These are phyloP conservation scores for Epicampocera succincta DNA, from an alignment of 2,888 invertebrate species.

Conservation along the genomic window DNA sequence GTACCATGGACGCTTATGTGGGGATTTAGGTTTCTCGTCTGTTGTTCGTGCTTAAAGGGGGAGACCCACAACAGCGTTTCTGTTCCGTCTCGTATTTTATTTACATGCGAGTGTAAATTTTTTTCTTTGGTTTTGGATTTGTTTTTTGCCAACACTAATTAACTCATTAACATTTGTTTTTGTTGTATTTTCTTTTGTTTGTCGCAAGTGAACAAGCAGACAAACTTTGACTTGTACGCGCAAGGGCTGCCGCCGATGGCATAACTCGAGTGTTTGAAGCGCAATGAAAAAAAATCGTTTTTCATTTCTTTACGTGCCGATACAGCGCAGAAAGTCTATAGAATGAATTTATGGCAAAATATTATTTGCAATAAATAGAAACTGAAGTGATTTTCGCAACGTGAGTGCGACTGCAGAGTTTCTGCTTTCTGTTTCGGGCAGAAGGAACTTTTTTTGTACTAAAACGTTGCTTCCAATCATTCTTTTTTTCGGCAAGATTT, in stretches of 20 bases:
- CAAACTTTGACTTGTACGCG: conserved; percentile 53
- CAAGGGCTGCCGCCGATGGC: conserved; percentile 51
- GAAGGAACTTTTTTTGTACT: too few species aligned
- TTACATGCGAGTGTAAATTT: neutral
- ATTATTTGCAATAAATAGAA: too few species aligned
- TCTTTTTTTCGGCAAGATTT: too few species aligned
- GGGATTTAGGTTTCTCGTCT: conserved; percentile 34
- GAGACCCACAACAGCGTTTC: conserved; percentile 76
- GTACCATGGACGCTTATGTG: conserved; percentile 2
- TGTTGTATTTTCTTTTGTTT: conserved; percentile 39
- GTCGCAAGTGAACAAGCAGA: conserved; percentile 1
- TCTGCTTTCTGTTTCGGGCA: too few species aligned
- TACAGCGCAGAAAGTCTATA: too few species aligned
- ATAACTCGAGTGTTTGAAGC: neutral
- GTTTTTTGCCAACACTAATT: conserved; percentile 79
- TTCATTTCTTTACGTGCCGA: neutral
- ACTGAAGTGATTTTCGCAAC: too few species aligned
- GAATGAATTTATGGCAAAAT: too few species aligned
- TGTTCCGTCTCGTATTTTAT: conserved; percentile 18
- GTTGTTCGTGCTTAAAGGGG: conserved; percentile 60
- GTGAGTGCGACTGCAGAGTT: too few species aligned
- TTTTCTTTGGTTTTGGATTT: conserved; percentile 33
- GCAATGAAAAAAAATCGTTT: neutral
- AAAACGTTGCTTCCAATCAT: too few species aligned
- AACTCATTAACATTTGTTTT: conserved; percentile 80